Evolutionary conservation across 1,140 invertebrate species (phyloP).

Genomic region (Triops cancriformis): DNA sequence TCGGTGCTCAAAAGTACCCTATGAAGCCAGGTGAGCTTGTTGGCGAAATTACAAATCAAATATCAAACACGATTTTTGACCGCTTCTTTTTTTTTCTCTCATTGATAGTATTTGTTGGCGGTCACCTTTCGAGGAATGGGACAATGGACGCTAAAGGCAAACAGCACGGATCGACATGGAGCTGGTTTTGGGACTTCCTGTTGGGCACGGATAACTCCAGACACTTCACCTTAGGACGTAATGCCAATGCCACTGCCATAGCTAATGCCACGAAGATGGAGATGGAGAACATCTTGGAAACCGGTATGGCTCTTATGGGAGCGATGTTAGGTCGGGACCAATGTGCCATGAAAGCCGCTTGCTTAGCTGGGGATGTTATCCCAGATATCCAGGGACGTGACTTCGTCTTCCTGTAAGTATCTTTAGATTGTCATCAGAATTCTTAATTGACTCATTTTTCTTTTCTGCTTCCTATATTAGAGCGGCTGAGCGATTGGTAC

Average conservation of each 20-base stretch:
- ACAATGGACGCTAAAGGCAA: neutral
- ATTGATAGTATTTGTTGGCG: neutral
- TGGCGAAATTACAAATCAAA: neutral
- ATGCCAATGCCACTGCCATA: neutral
- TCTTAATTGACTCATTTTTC: neutral
- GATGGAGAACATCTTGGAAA: neutral
- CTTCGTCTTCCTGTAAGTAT: conserved; percentile 20
- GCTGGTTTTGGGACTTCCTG: neutral
- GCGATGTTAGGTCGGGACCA: conserved; percentile 17
- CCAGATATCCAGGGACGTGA: conserved; percentile 16
- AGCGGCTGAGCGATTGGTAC: conserved; percentile 19
- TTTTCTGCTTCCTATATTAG: neutral
- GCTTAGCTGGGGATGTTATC: conserved; percentile 18
- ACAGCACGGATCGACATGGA: neutral
- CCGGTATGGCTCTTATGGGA: conserved; percentile 18
- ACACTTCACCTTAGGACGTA: neutral
- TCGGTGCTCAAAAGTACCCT: neutral
- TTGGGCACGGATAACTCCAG: neutral
- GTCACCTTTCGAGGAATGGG: neutral
- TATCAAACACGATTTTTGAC: no score
- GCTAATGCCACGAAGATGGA: neutral
- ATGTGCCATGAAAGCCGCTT: conserved; percentile 20
- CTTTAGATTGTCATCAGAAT: neutral
- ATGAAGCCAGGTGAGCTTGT: neutral
- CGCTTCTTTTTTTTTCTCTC: no score